Evolutionary conservation across 2,888 invertebrate species (phyloP).

Genomic region (Blera fallax): DNA sequence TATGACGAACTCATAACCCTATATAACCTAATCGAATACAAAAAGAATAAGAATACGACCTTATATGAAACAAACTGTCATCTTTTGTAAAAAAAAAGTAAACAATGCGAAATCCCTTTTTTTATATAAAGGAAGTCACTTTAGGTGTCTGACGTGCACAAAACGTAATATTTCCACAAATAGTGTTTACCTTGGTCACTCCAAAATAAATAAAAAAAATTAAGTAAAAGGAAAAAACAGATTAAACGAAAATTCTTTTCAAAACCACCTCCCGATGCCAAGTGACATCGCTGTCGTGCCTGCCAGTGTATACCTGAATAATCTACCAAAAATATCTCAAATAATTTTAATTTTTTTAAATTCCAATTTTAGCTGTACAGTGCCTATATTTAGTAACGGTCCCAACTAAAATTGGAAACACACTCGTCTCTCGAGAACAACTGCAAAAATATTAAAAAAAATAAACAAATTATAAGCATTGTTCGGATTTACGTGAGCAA

Average conservation of each 20-base stretch:
- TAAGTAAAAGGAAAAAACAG: neutral
- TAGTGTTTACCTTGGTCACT: neutral
- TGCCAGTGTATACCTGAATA: neutral
- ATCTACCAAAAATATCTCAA: neutral
- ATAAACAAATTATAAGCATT: slow-evolving; percentile 15
- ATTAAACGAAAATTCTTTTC: neutral
- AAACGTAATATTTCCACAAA: neutral
- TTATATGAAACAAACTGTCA: neutral
- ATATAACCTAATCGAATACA: too few relatives aligned
- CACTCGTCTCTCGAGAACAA: neutral
- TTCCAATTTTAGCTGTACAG: neutral
- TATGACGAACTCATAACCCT: too few relatives aligned
- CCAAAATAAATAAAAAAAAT: neutral
- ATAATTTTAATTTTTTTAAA: neutral
- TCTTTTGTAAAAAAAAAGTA: neutral
- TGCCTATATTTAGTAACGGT: neutral
- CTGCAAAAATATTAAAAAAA: neutral
- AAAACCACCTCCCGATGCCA: neutral
- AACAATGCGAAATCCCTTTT: neutral
- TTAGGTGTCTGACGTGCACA: neutral
- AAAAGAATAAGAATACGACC: neutral
- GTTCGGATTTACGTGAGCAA: slow-evolving; percentile 10
- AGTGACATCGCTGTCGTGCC: neutral
- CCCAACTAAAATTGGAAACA: neutral
- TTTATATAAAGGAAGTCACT: neutral